Evolutionary conservation across 2,113 vertebrate species (phyloP).

Genomic region (Perca flavescens): DNA sequence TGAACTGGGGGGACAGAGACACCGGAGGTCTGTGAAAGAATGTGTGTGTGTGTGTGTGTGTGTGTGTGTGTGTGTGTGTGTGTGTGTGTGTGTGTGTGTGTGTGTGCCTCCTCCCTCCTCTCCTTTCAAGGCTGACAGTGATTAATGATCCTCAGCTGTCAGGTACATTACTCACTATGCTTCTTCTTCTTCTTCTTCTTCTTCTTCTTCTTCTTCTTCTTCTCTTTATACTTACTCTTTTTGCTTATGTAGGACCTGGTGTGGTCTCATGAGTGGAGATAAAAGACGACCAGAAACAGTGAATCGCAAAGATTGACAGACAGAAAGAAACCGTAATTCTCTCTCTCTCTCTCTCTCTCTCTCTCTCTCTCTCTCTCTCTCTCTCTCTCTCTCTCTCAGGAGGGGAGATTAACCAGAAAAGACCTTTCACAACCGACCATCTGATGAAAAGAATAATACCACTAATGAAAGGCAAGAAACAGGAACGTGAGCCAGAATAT

Average conservation of each 20-base stretch:
- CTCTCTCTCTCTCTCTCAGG: conserved; percentile 2
- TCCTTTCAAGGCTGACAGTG: conserved; percentile 80
- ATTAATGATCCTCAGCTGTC: conserved; percentile 86
- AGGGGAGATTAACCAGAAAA: conserved; percentile 29
- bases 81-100: conserved; percentile 49
- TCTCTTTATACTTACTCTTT: background rate
- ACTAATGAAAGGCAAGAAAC: conserved; percentile 75
- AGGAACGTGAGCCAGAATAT: conserved; percentile 69
- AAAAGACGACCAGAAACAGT: conserved; percentile 13
- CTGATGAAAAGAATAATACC: conserved; percentile 77
- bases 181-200: background rate
- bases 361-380: background rate
- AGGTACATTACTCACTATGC: conserved; percentile 78
- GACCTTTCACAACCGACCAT: conserved; percentile 56
- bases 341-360: conserved; percentile 9
- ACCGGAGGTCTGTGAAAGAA: conserved; percentile 57
- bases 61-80: conserved; percentile 42
- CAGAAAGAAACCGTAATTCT: conserved; percentile 26
- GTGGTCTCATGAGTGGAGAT: background rate
- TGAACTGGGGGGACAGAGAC: conserved; percentile 42
- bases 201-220: conserved; percentile 2
- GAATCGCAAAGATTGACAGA: conserved; percentile 9
- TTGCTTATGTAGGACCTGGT: background rate
- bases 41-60: conserved; percentile 42
- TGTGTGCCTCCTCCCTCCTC: conserved; percentile 50